phyloP scores from a whole-genome alignment of 1,140 invertebrate genomes.

The Cotesia glomerata region DNA sequence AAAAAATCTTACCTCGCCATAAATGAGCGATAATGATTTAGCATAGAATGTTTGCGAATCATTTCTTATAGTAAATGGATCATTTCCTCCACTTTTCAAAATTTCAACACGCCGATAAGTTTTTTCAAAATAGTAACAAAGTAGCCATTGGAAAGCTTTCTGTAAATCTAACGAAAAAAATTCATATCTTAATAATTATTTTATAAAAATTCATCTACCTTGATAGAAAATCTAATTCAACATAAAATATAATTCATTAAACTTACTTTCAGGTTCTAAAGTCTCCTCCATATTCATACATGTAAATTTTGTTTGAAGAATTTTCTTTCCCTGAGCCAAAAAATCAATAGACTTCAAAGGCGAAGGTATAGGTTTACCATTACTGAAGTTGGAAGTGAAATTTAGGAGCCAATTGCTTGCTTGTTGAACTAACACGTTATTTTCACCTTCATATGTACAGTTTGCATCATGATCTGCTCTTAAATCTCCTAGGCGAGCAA shows the following conservation, averaged over 20 bases:
- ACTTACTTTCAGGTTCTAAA: conserved; percentile 67
- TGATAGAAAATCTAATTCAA: background rate
- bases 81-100: conserved; percentile 62
- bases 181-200: background rate
- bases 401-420: conserved; percentile 87
- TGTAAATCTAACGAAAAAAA: conserved; percentile 71
- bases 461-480: conserved; percentile 90
- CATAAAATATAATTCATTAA: conserved; percentile 16
- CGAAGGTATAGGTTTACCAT: conserved; percentile 60
- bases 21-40: conserved; percentile 76
- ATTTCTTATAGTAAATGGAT: conserved; percentile 77
- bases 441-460: conserved; percentile 95
- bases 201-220: background rate
- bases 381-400: conserved; percentile 65
- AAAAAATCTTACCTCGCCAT: conserved; percentile 68
- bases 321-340: conserved; percentile 62
- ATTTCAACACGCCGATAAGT: conserved; percentile 71
- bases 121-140: conserved; percentile 77
- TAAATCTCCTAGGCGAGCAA: conserved; percentile 81
- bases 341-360: conserved; percentile 72
- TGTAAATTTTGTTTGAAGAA: conserved; percentile 64
- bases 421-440: conserved; percentile 94
- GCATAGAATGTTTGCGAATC: conserved; percentile 84
- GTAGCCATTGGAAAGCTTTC: conserved; percentile 80
- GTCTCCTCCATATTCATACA: conserved; percentile 57